Evolutionary conservation across 1,140 invertebrate genomes (phyloP), one percentile per base, ranked within the genome.

Genomic region (Zaprionus africanus): DNA sequence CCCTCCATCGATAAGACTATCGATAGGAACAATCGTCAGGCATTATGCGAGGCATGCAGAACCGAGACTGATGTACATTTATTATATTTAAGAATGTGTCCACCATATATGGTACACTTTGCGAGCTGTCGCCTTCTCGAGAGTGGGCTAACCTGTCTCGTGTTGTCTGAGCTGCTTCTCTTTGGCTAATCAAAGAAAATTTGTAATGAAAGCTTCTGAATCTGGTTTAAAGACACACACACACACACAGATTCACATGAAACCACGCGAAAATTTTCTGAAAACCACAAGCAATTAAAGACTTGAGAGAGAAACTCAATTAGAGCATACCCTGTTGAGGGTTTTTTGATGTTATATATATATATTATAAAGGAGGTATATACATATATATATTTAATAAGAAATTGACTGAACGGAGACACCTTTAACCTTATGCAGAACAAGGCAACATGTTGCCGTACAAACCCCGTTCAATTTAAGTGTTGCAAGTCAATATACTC

Each of bases 131-230:
- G 43, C 26, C 46, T 51, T 51, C 11, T 17, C 1, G 13, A 15
- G 66, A 69, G 38, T 75, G 66, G 72, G 66, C 12, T 63, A 63
- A 70, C 41, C 59, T 69, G 72, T 62, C 31, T 26, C 41, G 34
- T 41, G 3, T 57, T 19, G 13, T 26, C 53, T 54, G 9, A 13
- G 36, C 34, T 36, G 1, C 31, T 51, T 22, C 17, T 13, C 31
- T 51, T 36, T 59, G 49, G 59, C 66, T 70, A 70, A 75, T 75
- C 66, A 75, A 75, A 70, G 41, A 57, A 63, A 70, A 75, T 75
- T 49, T 63, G 72, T 70, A 75, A 75, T 75, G 72, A 63, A 62
- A 70, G 66, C 66, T 36, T 34, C 66, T 46, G 66, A 62, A 75
- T 63, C 72, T 75, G 72, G 72, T 75, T 75, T 75, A 57, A 38